Conservation (phyloP, 2,113 vertebrate species). For the Hypanus sabinus region DNA sequence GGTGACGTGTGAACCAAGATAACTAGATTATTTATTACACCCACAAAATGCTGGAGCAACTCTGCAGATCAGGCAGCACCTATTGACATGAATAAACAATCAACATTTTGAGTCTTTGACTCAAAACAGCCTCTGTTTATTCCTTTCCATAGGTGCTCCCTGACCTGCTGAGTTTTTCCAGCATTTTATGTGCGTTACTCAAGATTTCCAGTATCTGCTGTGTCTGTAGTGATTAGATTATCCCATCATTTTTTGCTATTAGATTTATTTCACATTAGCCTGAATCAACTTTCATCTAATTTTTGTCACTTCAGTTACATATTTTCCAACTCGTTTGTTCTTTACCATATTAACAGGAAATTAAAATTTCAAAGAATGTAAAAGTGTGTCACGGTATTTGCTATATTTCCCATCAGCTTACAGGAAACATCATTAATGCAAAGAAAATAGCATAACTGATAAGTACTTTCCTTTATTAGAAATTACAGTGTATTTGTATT, state of each 20-base stretch:
- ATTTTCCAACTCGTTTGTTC: neutral
- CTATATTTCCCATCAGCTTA: neutral
- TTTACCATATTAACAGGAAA: neutral
- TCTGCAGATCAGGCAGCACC: too few species aligned
- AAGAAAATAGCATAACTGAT: too few species aligned
- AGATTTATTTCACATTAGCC: neutral
- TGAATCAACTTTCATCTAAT: neutral
- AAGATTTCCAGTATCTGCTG: too few species aligned
- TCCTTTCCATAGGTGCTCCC: too few species aligned
- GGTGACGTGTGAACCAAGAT: too few species aligned
- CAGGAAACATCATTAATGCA: neutral
- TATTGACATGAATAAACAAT: too few species aligned
- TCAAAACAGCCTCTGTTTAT: too few species aligned
- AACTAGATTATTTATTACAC: too few species aligned
- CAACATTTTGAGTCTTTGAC: too few species aligned
- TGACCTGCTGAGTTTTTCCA: too few species aligned
- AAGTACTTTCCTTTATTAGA: neutral
- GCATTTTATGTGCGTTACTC: too few species aligned
- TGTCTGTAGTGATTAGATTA: neutral
- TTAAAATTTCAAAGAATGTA: neutral
- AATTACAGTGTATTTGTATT: neutral
- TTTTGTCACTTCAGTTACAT: neutral
- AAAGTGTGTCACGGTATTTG: neutral
- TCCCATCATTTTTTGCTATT: neutral
- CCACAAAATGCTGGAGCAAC: too few species aligned